Conservation (phyloP, 2,888 invertebrate genomes). For the Nymphalis c-album region DNA sequence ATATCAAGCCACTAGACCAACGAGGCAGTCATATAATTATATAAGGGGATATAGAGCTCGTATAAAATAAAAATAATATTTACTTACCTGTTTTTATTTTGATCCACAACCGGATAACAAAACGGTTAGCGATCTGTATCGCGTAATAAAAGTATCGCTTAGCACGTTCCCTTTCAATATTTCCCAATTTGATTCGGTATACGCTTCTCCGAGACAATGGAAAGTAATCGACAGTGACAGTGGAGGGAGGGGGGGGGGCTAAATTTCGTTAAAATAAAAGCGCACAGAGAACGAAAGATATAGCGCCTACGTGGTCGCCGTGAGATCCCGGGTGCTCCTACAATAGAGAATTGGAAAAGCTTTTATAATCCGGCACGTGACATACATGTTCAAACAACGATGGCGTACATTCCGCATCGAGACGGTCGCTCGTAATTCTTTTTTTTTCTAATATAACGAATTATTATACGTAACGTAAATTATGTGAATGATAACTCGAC, state of each 20-base stretch:
- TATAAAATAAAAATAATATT: conserved; percentile 4
- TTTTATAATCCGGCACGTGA: conserved; percentile 81
- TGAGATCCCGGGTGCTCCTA: conserved; percentile 69
- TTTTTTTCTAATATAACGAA: conserved; percentile 51
- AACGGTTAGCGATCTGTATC: conserved; percentile 33
- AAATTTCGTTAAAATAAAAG: conserved; percentile 82
- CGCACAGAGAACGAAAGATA: conserved; percentile 78
- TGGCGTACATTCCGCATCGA: conserved; percentile 39
- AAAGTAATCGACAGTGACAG: conserved; percentile 77
- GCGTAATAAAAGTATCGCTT: conserved; percentile 63
- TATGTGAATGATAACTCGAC: conserved; percentile 1
- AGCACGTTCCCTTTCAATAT: conserved; percentile 78
- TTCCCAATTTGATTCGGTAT: conserved; percentile 77
- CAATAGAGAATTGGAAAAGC: conserved; percentile 82
- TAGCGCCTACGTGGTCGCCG: conserved; percentile 79
- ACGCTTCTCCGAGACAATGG: conserved; percentile 70
- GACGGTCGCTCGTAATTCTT: conserved; percentile 48
- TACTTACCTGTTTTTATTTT: conserved; percentile 18
- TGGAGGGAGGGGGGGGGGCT: conserved; percentile 71
- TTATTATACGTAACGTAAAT: conserved; percentile 29
- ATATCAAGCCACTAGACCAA: too few species aligned
- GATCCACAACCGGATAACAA: conserved; percentile 7
- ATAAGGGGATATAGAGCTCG: neutral
- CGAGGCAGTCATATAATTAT: too few species aligned
- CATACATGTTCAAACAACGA: conserved; percentile 69